Conservation (phyloP, 2,888 invertebrate species). For the Linnaemya vulpina region DNA sequence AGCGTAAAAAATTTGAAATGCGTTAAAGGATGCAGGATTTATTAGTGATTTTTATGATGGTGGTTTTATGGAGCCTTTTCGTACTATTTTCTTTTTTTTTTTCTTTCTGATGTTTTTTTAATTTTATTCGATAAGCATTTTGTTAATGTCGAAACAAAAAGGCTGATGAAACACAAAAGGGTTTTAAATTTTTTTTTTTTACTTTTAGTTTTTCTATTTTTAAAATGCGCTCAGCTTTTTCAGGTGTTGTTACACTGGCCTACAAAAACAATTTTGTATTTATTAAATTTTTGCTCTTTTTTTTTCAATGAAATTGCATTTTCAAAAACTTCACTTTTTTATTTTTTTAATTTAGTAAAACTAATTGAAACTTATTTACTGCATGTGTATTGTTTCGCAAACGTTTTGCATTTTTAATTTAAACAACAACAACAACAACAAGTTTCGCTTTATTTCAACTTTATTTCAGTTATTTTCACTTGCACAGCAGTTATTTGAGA, state of each 20-base stretch:
- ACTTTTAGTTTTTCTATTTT: neutral
- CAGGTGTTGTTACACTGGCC: too few relatives aligned
- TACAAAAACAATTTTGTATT: too few relatives aligned
- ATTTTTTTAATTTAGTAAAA: too few relatives aligned
- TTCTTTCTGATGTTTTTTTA: too few relatives aligned
- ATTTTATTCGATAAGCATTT: neutral
- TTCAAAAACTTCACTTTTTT: too few relatives aligned
- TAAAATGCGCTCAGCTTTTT: neutral
- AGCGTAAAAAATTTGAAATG: conserved; percentile 22
- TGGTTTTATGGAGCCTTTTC: conserved; percentile 14
- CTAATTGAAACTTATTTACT: neutral
- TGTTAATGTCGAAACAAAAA: neutral
- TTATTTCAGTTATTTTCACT: conserved; percentile 24
- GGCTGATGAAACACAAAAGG: neutral
- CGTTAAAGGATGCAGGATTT: conserved; percentile 25
- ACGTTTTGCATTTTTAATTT: neutral
- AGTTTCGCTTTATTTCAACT: conserved; percentile 7
- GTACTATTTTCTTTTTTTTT: too few relatives aligned
- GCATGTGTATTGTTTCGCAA: neutral
- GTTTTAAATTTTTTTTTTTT: neutral
- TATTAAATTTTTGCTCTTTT: too few relatives aligned
- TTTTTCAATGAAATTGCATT: too few relatives aligned
- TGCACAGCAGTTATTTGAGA: conserved; percentile 15
- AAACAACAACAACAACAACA: neutral
- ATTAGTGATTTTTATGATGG: conserved; percentile 31